These are phyloP conservation scores for Mystacornis crossleyi DNA, from an alignment of 2,113 vertebrate genomes.

Conservation along the genomic window DNA sequence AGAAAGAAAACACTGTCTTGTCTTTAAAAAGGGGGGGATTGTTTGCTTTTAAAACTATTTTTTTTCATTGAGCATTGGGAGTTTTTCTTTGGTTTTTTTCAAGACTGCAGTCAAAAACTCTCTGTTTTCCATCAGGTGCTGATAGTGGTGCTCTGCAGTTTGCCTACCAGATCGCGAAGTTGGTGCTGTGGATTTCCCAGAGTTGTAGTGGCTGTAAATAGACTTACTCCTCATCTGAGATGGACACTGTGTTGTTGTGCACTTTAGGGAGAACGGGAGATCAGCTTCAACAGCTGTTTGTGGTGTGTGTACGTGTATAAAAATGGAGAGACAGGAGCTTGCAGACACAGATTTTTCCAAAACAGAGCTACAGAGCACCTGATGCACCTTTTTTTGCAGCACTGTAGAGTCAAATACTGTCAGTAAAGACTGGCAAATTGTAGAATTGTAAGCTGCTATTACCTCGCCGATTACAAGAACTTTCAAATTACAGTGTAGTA, in stretches of 20 bases:
- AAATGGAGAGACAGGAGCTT: fast-evolving
- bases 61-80: not conserved
- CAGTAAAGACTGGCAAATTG: not conserved
- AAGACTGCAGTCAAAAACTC: not conserved
- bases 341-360: not conserved
- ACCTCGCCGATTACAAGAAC: not conserved
- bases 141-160: not conserved
- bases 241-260: fast-evolving
- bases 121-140: not conserved
- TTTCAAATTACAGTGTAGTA: not conserved
- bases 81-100: not conserved
- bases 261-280: not conserved
- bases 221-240: fast-evolving
- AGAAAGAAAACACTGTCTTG: not conserved
- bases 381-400: not conserved
- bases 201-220: not conserved
- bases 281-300: not conserved
- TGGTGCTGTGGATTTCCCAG: not conserved
- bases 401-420: not conserved
- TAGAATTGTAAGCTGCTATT: not conserved
- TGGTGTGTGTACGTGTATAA: fast-evolving
- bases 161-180: not conserved
- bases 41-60: not conserved
- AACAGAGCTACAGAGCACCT: not conserved
- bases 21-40: not conserved